Conservation (phyloP, 2,113 vertebrate genomes). For the Ceratotherium simum region DNA sequence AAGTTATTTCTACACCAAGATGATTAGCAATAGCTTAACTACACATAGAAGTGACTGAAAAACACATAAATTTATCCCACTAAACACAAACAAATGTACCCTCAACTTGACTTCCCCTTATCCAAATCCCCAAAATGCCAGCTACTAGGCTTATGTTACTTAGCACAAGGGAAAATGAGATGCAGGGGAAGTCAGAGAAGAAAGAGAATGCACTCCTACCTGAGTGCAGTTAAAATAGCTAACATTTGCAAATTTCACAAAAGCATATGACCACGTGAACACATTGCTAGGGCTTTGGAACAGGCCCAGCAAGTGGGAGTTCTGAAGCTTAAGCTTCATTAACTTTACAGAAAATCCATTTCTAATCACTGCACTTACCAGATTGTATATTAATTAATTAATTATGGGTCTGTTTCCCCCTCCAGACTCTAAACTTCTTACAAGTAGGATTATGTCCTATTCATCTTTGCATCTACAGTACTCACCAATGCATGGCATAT, state of each 20-base stretch:
- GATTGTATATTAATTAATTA: constrained; percentile 36
- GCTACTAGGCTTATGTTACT: background rate
- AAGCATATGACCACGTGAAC: background rate
- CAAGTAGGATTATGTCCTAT: background rate
- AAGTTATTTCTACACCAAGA: background rate
- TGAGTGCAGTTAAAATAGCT: background rate
- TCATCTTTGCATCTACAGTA: background rate
- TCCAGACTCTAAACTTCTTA: background rate
- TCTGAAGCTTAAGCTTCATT: constrained; percentile 33
- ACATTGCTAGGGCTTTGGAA: background rate
- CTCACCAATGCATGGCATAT: background rate
- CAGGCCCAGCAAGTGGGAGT: background rate
- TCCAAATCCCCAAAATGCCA: background rate
- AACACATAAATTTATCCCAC: background rate
- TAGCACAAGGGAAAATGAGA: background rate
- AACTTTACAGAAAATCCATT: constrained; percentile 18
- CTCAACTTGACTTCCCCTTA: background rate
- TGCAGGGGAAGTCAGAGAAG: background rate
- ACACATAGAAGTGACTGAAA: background rate
- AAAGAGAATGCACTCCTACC: background rate
- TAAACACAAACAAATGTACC: background rate
- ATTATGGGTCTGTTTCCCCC: background rate
- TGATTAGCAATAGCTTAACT: background rate
- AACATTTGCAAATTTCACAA: background rate
- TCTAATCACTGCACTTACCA: constrained; percentile 47